Percentiles rank a stretch among this genome's conserved stretches.
These are phyloP conservation scores for Ganaspis brasiliensis DNA, from an alignment of 2,888 invertebrate species.

Conservation along the genomic window DNA sequence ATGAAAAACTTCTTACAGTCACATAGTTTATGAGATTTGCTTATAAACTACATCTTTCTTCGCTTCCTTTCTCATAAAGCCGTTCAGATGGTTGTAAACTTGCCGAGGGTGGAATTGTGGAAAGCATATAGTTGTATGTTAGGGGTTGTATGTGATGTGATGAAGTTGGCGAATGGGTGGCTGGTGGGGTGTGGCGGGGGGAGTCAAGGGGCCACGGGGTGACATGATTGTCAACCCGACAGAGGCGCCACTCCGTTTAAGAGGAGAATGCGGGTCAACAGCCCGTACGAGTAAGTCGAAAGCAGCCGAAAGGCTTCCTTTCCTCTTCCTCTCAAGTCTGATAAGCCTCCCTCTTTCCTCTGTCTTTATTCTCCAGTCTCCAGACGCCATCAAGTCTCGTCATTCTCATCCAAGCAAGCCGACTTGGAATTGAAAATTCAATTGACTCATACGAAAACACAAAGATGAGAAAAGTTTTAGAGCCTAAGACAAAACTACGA, in stretches of 20 bases:
- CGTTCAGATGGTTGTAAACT: conserved; percentile 35
- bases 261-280: conserved; percentile 66
- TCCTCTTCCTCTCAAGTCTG: conserved; percentile 35
- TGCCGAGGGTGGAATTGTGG: conserved; percentile 16
- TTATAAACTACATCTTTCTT: neutral
- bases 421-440: conserved; percentile 24
- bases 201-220: neutral
- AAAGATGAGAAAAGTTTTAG: conserved; percentile 23
- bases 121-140: neutral
- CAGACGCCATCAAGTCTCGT: conserved; percentile 11
- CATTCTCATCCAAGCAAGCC: conserved; percentile 3
- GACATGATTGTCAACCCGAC: conserved; percentile 38
- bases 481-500: neutral
- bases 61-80: conserved; percentile 15
- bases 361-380: neutral
- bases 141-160: conserved; percentile 5
- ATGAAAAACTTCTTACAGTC: neutral
- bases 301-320: too few relatives aligned
- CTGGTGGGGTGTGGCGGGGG: neutral
- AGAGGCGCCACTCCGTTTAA: conserved; percentile 41
- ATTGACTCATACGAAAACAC: conserved; percentile 24
- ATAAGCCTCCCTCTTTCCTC: conserved; percentile 15
- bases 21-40: conserved; percentile 3
- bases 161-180: neutral
- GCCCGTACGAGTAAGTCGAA: conserved; percentile 57